phyloP scores from a whole-genome alignment of 2,113 vertebrate genomes.

The Phaethon lepturus region DNA sequence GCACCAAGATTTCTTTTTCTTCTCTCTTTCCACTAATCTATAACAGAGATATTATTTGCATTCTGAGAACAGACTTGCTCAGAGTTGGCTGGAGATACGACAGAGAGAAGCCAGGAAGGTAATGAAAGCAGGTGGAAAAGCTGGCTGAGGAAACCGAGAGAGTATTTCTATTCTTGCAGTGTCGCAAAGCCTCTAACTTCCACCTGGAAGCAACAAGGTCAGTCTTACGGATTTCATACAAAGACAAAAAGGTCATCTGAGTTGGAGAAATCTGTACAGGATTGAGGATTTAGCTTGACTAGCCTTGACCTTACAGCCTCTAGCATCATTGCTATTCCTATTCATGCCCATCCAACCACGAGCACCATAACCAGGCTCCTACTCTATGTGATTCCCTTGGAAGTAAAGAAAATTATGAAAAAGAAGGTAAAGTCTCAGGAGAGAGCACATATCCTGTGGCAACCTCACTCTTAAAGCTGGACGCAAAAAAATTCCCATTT shows the following conservation, averaged over 20 bases:
- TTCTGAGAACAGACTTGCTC: background rate
- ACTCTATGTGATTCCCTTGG: background rate
- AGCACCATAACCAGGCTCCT: background rate
- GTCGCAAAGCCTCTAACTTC: background rate
- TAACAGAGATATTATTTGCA: background rate
- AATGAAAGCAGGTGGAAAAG: background rate
- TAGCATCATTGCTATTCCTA: accelerated
- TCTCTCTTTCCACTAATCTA: background rate
- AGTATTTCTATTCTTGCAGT: background rate
- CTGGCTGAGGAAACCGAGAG: background rate
- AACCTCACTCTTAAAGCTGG: background rate
- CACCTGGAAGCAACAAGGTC: background rate
- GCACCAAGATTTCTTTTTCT: background rate
- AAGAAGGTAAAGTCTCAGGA: background rate
- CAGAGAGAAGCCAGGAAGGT: background rate
- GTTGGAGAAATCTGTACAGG: background rate
- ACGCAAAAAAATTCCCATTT: background rate
- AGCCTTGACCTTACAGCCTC: background rate
- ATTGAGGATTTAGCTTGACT: background rate
- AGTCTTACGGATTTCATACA: background rate
- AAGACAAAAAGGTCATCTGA: background rate
- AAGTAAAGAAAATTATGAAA: background rate
- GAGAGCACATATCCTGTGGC: background rate
- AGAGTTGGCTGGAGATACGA: background rate
- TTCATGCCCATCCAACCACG: accelerated